phyloP scores from a whole-genome alignment of 2,888 invertebrate genomes.

The Urechis unicinctus region DNA sequence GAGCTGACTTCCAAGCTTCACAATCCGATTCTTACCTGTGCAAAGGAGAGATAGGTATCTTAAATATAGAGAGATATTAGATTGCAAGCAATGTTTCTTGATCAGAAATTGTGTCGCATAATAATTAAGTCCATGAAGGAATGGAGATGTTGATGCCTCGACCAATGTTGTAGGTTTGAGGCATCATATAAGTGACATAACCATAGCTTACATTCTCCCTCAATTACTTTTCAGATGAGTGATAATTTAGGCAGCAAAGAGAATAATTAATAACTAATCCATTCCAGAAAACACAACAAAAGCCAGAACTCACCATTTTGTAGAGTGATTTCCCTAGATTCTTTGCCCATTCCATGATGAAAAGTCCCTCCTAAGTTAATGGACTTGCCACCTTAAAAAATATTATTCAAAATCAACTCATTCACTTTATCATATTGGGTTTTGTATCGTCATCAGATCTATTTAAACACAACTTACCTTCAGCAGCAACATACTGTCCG shows the following conservation, averaged over 20 bases:
- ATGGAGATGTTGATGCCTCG: no score
- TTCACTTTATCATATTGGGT: no score
- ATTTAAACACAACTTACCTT: constrained; percentile 61
- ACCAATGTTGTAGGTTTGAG: no score
- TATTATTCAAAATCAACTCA: background rate
- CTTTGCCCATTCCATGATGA: constrained; percentile 60
- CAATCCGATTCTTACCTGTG: constrained; percentile 67
- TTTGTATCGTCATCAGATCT: background rate
- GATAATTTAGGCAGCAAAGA: no score
- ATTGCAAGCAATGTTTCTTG: constrained; percentile 17
- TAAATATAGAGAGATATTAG: background rate
- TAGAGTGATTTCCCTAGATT: constrained; percentile 87
- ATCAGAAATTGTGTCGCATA: no score
- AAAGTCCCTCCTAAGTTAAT: constrained; percentile 48
- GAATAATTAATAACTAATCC: background rate
- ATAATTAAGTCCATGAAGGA: no score
- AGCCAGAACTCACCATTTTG: constrained; percentile 60
- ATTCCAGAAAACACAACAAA: background rate
- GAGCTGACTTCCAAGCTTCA: constrained; percentile 77
- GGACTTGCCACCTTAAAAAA: constrained; percentile 31
- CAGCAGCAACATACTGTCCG: constrained; percentile 87
- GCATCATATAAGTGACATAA: no score
- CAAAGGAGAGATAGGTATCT: no score
- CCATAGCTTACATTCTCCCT: no score
- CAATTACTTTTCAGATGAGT: no score